A percentile compares a stretch with the other conserved stretches of the same genome.
phyloP scores from a whole-genome alignment of 2,797 vertebrate species.

The Cuniculus paca region DNA sequence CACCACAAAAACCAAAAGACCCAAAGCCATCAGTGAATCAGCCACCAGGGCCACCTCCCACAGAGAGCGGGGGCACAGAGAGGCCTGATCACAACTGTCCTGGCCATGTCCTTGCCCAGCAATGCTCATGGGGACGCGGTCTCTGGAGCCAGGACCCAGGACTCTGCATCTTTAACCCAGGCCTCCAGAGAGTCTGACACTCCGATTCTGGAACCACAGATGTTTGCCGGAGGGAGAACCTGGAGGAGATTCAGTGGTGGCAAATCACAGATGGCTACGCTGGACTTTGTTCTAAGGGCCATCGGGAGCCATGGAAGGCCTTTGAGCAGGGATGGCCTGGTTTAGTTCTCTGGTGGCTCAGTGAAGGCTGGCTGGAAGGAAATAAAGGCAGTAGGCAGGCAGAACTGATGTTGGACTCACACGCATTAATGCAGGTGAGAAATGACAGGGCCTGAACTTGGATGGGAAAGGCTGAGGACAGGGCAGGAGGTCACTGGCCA shows the following conservation, averaged over 20 bases:
- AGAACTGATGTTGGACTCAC: background rate
- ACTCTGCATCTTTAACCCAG: background rate
- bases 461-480: background rate
- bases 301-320: background rate
- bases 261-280: background rate
- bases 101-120: background rate
- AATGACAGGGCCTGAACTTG: background rate
- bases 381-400: background rate
- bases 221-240: background rate
- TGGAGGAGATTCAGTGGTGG: background rate
- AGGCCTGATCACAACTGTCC: rapidly evolving
- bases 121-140: background rate
- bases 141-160: background rate
- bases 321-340: background rate
- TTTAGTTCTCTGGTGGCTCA: background rate
- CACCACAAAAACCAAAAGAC: background rate
- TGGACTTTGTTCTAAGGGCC: background rate
- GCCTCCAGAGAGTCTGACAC: background rate
- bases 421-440: background rate
- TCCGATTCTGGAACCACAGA: background rate
- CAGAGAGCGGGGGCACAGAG: background rate
- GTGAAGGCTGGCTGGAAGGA: background rate
- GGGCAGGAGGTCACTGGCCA: background rate
- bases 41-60: background rate
- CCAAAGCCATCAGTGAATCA: too few relatives aligned